Conservation (phyloP, 2,888 invertebrate genomes). For the Harpalus rubripes region DNA sequence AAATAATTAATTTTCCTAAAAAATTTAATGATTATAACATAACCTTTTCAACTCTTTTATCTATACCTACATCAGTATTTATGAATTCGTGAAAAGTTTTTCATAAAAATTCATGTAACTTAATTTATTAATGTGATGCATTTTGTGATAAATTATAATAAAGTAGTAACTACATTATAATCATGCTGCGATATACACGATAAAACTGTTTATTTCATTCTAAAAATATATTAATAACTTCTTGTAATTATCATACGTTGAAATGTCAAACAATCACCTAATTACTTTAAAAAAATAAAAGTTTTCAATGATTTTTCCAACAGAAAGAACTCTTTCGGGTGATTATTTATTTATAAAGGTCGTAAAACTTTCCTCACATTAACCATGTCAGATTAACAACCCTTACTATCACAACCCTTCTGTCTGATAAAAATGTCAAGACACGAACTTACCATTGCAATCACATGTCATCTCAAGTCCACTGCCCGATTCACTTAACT, state of each 20-base stretch:
- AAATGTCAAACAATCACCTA: constrained; percentile 28
- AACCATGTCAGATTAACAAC: constrained; percentile 60
- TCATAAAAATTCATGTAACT: constrained; percentile 21
- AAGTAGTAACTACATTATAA: constrained; percentile 24
- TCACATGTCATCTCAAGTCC: constrained; percentile 59
- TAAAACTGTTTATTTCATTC: constrained; percentile 22
- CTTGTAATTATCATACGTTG: constrained; percentile 37
- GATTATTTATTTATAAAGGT: constrained; percentile 10
- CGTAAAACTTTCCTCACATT: constrained; percentile 43
- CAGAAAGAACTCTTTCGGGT: background rate
- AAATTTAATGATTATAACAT: constrained; percentile 7
- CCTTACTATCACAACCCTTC: constrained; percentile 54
- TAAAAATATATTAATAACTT: constrained; percentile 41
- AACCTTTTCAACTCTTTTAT: constrained; percentile 24
- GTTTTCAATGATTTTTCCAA: background rate
- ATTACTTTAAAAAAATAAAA: constrained; percentile 3
- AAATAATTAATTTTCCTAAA: background rate
- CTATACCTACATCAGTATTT: background rate
- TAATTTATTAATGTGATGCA: constrained; percentile 31
- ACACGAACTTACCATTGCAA: constrained; percentile 56
- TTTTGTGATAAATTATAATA: constrained; percentile 40
- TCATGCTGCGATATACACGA: constrained; percentile 22
- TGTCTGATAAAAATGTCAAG: constrained; percentile 61
- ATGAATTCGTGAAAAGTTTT: background rate
- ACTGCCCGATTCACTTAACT: constrained; percentile 37